Percentiles rank a stretch among this genome's conserved stretches.
Evolutionary conservation across 1,140 invertebrate genomes (phyloP).

Genomic region (Druon quercuslanigerum): DNA sequence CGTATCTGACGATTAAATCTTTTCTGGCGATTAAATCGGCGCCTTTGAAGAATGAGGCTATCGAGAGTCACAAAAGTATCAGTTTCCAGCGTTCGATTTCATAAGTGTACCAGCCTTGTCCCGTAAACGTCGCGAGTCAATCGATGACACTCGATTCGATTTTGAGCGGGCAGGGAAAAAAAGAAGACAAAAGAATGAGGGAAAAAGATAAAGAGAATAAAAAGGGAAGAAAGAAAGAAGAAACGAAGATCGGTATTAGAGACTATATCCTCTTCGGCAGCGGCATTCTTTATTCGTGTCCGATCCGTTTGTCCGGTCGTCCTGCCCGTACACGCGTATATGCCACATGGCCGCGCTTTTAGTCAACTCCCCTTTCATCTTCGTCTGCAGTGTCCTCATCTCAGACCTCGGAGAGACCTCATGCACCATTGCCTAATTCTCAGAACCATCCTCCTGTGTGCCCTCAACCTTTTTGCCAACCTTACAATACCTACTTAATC

Average conservation of each 20-base stretch:
- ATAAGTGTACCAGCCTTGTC: not conserved
- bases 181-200: not conserved
- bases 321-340: too few relatives aligned
- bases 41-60: slow-evolving; percentile 21
- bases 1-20: not conserved
- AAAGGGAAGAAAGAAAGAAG: too few relatives aligned
- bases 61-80: slow-evolving; percentile 22
- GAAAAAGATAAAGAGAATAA: not conserved
- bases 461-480: too few relatives aligned
- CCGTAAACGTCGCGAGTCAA: not conserved
- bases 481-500: too few relatives aligned
- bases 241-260: not conserved
- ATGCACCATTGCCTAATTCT: too few relatives aligned
- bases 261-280: not conserved
- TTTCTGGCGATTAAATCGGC: slow-evolving; percentile 2
- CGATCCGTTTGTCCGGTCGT: too few relatives aligned
- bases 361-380: too few relatives aligned
- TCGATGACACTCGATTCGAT: not conserved
- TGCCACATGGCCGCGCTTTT: too few relatives aligned
- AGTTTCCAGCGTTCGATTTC: slow-evolving; percentile 21
- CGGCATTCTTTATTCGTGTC: too few relatives aligned
- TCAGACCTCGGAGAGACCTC: too few relatives aligned
- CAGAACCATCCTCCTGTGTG: too few relatives aligned
- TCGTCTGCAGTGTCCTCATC: too few relatives aligned
- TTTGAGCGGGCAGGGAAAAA: not conserved